Base-by-base conservation (phyloP, 2,888 invertebrate genomes). In the Heliconius ismenius region DNA sequence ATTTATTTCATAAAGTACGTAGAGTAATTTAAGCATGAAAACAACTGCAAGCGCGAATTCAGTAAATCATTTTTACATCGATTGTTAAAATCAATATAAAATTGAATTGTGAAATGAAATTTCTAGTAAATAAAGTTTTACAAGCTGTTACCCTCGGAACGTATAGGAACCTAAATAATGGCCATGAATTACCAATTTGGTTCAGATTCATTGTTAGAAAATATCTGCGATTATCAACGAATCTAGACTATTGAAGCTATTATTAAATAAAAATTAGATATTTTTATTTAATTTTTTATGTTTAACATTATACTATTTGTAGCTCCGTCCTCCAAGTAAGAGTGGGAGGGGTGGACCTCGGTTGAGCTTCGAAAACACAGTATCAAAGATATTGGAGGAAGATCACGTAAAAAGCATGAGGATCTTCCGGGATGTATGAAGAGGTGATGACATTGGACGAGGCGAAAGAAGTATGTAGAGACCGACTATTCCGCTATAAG, bases 131-230 rank as follows among this genome's bases (percentile, higher is more conserved):
- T 74, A 74, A 73, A 73, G 62, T 73, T 73, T 73, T 39, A 73
- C 73, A 43, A 63, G 43, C 43, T 73, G 73, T 73, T 73, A 62
- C 68, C 24, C 43, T 77, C 58, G 43, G 36, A 74, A 63, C 62
- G 64, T 74, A 75, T 68, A 73, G 75, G 76, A 76, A 74, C 28
- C 76, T 78, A 80, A 85, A 81, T 86, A 86, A 87, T 83, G 84
- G 79, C 79, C 80, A 82, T 84, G 84, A 86, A 88, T 87, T 85
- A 87, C 79, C 83, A 32, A 80, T 80, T 82, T 81, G 78, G 83
- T 86, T 84, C 85, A 84, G 83, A 78, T 79, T 62, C 83, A 84
- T 28, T 84, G 80, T 84, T 86, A 87, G 87, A 86, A 89, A 88
- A 77, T 81, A 84, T 85, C 58, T 70, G 9, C 32, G 69, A 86